Evolutionary conservation across 2,797 vertebrate species (phyloP), one percentile per base, ranked within the genome.

Genomic region (Mormyrus proboscirostris): DNA sequence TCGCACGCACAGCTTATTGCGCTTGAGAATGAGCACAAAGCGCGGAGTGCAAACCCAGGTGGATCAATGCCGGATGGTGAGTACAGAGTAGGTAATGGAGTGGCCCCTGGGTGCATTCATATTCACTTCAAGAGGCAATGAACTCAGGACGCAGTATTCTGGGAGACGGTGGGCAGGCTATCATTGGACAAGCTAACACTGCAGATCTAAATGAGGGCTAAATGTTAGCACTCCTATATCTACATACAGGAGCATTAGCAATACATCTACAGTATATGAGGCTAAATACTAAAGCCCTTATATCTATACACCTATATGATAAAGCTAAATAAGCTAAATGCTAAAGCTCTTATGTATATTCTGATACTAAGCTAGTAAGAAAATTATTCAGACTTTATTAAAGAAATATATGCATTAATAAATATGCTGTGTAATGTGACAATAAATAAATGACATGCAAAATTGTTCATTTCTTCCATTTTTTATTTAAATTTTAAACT

Each of bases 61-160:
- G 87, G 90, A 79, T 90, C 90, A 76, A 90, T 89, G 85, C 62
- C 29, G 88, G 62, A 88, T 19, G 59, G 62, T 86, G 57, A 51
- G 49, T 33, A 41, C 62, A 85, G 82, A 73, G 65, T 84, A 79
- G 88, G 73, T 79, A 87, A 50, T 53, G 49, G 14, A 79, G 51
- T 57, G 82, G 50, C 82, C 84, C 50, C 10, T 59, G 85, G 53
- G 88, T 51, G 55, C 51, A 69, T 65, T 87, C 44, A 22, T 87
- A 90, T 90, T 90, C 62, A 87, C 86, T 44, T 86, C 5, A 53
- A 76, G n/a, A 65, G 87, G 79, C 87, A 88, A 89, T 88, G 12
- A 86, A 79, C 38, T 65, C 88, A 90, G 88, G 44, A 65, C 29
- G 10, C 73, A 33, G 41, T 59, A 73, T 57, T 29, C 6, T 62